These are phyloP conservation scores for Oxyruncus cristatus DNA, from an alignment of 2,113 vertebrate genomes.

Conservation along the genomic window DNA sequence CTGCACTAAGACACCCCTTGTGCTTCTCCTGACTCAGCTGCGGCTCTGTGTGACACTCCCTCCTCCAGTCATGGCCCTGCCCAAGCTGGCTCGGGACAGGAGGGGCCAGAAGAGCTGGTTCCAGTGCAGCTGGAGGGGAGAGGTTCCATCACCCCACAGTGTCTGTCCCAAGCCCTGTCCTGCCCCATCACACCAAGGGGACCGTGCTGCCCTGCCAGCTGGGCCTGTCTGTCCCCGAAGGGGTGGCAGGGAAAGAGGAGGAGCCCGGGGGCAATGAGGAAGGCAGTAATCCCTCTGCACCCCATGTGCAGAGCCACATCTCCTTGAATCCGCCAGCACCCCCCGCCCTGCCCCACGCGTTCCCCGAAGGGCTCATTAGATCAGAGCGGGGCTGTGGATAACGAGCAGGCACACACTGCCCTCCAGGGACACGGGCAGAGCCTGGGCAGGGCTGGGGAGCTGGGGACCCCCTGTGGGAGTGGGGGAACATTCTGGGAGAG, in stretches of 20 bases:
- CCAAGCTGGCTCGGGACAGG: background rate
- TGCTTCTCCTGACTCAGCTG: background rate
- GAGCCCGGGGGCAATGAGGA: rapidly evolving
- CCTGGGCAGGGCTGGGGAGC: background rate
- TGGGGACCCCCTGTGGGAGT: background rate
- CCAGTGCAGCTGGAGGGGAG: background rate
- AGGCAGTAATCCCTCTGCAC: background rate
- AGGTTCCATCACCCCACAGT: background rate
- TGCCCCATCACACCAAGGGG: rapidly evolving
- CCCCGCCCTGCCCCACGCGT: rapidly evolving
- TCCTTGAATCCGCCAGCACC: background rate
- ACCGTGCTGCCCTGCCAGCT: background rate
- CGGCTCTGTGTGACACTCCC: background rate
- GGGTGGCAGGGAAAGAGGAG: background rate
- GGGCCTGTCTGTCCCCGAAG: rapidly evolving
- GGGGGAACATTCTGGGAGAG: rapidly evolving
- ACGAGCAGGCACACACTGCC: background rate
- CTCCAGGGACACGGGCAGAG: background rate
- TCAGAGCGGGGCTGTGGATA: background rate
- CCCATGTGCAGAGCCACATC: rapidly evolving
- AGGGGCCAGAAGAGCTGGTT: background rate
- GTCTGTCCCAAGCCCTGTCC: background rate
- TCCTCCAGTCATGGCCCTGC: background rate
- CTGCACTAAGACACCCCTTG: background rate
- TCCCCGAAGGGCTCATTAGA: conserved; percentile 31